Percentiles rank a stretch among this genome's conserved stretches.
phyloP scores from a whole-genome alignment of 1,140 invertebrate genomes.

The Drosophila tristis region DNA sequence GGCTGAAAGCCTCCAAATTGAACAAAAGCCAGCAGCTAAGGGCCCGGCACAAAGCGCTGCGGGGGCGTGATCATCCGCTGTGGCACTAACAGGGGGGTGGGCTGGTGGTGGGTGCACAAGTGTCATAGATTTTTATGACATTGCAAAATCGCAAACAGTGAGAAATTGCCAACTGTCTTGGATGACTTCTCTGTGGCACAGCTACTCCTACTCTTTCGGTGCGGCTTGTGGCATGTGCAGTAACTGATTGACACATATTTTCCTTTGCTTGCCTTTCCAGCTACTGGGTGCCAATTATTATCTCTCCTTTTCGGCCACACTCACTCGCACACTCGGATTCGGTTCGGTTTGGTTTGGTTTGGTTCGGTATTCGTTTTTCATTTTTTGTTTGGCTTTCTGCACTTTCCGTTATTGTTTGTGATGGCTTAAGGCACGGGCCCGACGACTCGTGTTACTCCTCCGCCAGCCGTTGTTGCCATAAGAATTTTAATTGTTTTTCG shows the following conservation, averaged over 20 bases:
- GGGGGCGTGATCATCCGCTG: conserved; percentile 31
- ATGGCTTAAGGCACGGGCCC: conserved; percentile 7
- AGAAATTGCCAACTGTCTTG: conserved; percentile 30
- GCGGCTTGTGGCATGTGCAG: conserved; percentile 25
- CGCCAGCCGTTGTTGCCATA: conserved; percentile 40
- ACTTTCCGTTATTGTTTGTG: conserved; percentile 37
- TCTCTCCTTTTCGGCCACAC: conserved; percentile 43
- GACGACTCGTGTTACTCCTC: not conserved
- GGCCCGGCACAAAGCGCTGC: conserved; percentile 1
- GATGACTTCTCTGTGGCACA: not conserved
- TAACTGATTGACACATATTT: conserved; percentile 52
- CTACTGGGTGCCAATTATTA: conserved; percentile 56
- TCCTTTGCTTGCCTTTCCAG: conserved; percentile 11
- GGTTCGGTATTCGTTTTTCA: conserved; percentile 14
- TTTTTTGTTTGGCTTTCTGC: conserved; percentile 37
- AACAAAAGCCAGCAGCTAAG: conserved; percentile 47
- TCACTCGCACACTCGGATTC: conserved; percentile 7
- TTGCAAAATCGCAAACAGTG: conserved; percentile 44
- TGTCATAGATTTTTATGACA: conserved; percentile 50
- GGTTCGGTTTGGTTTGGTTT: conserved; percentile 5
- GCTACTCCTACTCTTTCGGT: conserved; percentile 1
- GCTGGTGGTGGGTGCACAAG: too few relatives aligned
- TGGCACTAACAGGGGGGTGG: conserved; percentile 1
- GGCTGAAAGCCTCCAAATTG: conserved; percentile 36
- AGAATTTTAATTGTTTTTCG: conserved; percentile 54